phyloP scores from a whole-genome alignment of 2,888 invertebrate genomes.

The Keiferia lycopersicella region DNA sequence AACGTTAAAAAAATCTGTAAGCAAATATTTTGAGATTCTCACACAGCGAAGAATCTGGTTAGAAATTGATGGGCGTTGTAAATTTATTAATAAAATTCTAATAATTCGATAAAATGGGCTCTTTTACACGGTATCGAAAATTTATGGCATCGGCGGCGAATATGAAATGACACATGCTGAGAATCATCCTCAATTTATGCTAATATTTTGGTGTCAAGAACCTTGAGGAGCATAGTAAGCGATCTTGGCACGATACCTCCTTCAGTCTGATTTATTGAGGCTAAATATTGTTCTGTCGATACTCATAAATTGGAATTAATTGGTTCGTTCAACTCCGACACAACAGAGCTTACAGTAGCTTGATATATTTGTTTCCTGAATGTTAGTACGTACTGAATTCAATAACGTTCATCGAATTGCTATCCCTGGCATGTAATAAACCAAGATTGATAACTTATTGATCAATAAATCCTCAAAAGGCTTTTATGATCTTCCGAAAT shows the following conservation, averaged over 20 bases:
- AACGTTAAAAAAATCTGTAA: constrained; percentile 16
- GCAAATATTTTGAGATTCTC: constrained; percentile 17
- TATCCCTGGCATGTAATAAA: neutral
- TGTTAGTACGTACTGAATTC: neutral
- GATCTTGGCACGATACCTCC: constrained; percentile 18
- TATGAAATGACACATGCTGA: constrained; percentile 25
- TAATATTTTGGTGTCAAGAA: constrained; percentile 24
- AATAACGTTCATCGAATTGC: neutral
- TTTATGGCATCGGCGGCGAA: constrained; percentile 23
- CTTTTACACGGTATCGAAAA: constrained; percentile 15
- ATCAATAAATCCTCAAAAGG: neutral
- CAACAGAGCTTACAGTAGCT: neutral
- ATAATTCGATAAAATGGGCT: constrained; percentile 19
- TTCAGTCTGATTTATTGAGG: constrained; percentile 21
- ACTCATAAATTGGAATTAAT: constrained; percentile 18
- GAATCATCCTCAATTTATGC: constrained; percentile 18
- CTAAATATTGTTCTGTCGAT: constrained; percentile 19
- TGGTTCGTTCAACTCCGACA: constrained; percentile 20
- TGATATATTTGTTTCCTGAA: constrained; percentile 11
- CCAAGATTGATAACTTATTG: constrained; percentile 3
- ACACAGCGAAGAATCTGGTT: constrained; percentile 5
- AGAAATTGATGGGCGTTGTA: constrained; percentile 11
- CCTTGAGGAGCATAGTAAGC: constrained; percentile 7
- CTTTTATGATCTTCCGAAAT: constrained; percentile 7
- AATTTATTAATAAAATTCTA: constrained; percentile 22